phyloP scores from a whole-genome alignment of 2,113 vertebrate genomes.

The Dipodomys stephensi region DNA sequence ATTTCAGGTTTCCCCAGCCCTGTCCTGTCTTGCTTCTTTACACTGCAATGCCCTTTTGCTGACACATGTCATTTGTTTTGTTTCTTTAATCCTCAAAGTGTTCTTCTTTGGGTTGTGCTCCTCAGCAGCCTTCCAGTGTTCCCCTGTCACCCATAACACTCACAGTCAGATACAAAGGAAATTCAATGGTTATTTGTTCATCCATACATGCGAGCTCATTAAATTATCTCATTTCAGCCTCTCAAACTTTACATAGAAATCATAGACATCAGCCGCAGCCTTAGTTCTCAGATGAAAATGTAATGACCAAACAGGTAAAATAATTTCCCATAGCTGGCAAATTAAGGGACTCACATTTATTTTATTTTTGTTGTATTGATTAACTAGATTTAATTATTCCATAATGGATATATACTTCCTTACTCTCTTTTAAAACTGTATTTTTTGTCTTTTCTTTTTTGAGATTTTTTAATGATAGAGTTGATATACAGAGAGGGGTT shows the following conservation, averaged over 20 bases:
- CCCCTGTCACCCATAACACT: not conserved
- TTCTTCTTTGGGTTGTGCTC: not conserved
- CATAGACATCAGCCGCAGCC: not conserved
- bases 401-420: no score
- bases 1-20: not conserved
- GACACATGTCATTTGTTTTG: not conserved
- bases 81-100: not conserved
- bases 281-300: not conserved
- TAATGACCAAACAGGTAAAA: not conserved
- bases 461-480: no score
- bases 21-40: not conserved
- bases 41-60: not conserved
- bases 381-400: no score
- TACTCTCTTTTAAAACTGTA: no score
- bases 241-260: not conserved
- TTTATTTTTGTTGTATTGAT: no score
- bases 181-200: not conserved
- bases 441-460: no score
- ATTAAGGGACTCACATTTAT: not conserved
- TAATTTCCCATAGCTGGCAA: conserved; percentile 3
- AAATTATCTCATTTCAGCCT: not conserved
- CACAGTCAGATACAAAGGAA: not conserved
- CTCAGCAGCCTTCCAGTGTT: not conserved
- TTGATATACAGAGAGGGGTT: no score
- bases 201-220: not conserved